Conservation (phyloP, 2,797 vertebrate species). For the Streptopelia turtur region DNA sequence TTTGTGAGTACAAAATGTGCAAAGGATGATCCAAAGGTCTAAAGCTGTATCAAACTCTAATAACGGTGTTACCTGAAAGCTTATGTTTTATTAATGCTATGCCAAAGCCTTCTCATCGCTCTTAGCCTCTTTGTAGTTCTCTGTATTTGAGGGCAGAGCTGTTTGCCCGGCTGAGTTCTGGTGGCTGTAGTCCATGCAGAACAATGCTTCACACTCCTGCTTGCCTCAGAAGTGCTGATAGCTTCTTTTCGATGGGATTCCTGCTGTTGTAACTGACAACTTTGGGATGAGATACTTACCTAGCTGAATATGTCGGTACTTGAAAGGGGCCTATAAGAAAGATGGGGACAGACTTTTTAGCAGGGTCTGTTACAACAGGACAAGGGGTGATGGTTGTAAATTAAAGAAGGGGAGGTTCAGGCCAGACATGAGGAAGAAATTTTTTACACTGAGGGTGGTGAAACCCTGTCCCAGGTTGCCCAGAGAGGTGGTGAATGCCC, state of each 20-base stretch:
- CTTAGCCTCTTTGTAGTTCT: neutral
- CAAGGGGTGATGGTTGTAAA: too few species aligned
- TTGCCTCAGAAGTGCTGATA: neutral
- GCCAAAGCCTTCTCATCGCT: neutral
- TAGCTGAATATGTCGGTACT: neutral
- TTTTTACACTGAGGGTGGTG: too few species aligned
- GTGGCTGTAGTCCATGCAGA: neutral
- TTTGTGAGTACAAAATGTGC: neutral
- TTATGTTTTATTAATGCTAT: neutral
- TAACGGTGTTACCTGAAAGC: neutral
- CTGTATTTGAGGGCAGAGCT: neutral
- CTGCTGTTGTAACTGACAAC: neutral
- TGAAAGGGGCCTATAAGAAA: too few species aligned
- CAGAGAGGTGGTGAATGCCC: too few species aligned
- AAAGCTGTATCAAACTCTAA: neutral
- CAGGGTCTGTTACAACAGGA: too few species aligned
- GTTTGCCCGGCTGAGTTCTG: neutral
- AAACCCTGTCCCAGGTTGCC: too few species aligned
- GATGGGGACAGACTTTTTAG: too few species aligned
- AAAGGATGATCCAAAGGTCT: neutral
- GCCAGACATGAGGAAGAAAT: too few species aligned
- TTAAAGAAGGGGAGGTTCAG: too few species aligned
- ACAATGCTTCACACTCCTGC: neutral
- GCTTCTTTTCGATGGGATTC: neutral
- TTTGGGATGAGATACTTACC: neutral